These are phyloP conservation scores for Toxotes jaculatrix DNA, from an alignment of 2,113 vertebrate species.

Conservation along the genomic window DNA sequence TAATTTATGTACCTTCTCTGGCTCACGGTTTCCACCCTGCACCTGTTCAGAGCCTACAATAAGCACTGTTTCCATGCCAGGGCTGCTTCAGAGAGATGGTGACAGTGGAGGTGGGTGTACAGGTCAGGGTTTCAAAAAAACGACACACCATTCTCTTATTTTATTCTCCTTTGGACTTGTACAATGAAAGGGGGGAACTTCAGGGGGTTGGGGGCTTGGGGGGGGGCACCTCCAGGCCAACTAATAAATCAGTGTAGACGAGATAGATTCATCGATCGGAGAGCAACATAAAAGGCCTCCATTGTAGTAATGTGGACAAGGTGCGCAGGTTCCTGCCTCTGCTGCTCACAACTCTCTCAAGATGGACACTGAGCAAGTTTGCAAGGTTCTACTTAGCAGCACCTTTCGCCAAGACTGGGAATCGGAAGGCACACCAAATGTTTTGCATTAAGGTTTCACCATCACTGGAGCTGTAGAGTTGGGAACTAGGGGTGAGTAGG, in stretches of 20 bases:
- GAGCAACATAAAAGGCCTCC: conserved; percentile 72
- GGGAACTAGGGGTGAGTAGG: conserved; percentile 55
- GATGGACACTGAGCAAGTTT: conserved; percentile 42
- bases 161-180: conserved; percentile 52
- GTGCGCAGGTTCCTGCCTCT: conserved; percentile 57
- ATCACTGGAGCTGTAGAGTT: conserved; percentile 42
- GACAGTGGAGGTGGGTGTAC: conserved; percentile 57
- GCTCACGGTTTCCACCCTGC: conserved; percentile 69
- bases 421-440: conserved; percentile 73
- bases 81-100: conserved; percentile 43
- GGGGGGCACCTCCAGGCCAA: conserved; percentile 67
- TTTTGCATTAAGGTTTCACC: conserved; percentile 78
- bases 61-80: conserved; percentile 63
- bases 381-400: conserved; percentile 75
- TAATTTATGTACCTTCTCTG: conserved; percentile 81
- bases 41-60: conserved; percentile 80
- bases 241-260: conserved; percentile 75
- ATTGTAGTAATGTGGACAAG: conserved; percentile 76
- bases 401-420: conserved; percentile 42
- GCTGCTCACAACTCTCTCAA: conserved; percentile 47
- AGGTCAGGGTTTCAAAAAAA: conserved; percentile 58
- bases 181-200: conserved; percentile 52
- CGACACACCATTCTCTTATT: conserved; percentile 52
- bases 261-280: conserved; percentile 78
- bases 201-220: conserved; percentile 19